A percentile compares a stretch with the other conserved stretches of the same genome.
Conservation (phyloP, 2,797 vertebrate genomes). For the Coregonus sp. region DNA sequence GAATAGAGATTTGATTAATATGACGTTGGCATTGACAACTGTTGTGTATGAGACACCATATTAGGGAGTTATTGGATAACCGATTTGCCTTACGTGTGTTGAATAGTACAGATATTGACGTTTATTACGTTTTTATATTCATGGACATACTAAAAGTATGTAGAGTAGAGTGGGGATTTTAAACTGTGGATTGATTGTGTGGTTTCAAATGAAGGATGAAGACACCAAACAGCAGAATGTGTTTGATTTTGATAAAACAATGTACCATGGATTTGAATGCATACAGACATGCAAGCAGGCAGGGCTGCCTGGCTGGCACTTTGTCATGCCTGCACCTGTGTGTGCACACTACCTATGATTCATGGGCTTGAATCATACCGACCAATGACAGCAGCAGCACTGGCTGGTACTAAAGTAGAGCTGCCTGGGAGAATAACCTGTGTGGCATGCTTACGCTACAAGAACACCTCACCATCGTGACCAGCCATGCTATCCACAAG, state of each 20-base stretch:
- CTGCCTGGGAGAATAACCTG: conserved; percentile 12
- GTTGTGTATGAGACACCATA: conserved; percentile 30
- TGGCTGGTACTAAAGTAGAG: background rate
- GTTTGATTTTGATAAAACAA: conserved; percentile 11
- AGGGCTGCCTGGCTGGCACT: background rate
- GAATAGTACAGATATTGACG: conserved; percentile 24
- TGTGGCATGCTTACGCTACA: background rate
- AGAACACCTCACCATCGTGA: conserved; percentile 15
- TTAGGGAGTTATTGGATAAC: conserved; percentile 27
- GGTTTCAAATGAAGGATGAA: conserved; percentile 34
- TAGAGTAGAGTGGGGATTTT: background rate
- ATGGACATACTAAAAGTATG: background rate
- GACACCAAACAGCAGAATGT: conserved; percentile 43
- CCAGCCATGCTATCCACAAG: conserved; percentile 12
- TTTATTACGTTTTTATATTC: conserved; percentile 10
- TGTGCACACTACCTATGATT: conserved; percentile 33
- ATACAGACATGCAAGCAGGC: conserved; percentile 2
- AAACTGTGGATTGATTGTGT: conserved; percentile 10
- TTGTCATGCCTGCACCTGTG: conserved; percentile 44
- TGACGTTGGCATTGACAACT: conserved; percentile 22
- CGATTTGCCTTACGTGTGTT: conserved; percentile 3
- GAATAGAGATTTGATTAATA: conserved; percentile 55
- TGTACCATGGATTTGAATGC: background rate
- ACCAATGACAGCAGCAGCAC: background rate
- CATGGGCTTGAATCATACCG: conserved; percentile 30